Conservation (phyloP, 53 echinoderm and acorn worm genomes). For the Crossaster papposus region DNA sequence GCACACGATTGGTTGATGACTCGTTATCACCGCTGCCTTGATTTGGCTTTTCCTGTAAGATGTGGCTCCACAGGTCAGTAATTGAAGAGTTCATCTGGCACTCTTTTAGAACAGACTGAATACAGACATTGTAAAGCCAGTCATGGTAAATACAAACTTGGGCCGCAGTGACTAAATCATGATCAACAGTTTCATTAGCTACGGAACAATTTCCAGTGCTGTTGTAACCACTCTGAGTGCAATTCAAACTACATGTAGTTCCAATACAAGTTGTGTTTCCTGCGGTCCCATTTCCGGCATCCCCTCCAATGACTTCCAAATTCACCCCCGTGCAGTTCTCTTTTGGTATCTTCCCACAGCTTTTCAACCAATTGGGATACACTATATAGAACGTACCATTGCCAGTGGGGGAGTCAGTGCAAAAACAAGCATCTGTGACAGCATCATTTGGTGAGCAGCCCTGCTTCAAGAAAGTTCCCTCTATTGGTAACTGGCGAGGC, state of each 20-base stretch:
- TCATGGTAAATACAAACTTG: slow-evolving; percentile 23
- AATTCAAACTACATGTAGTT: slow-evolving; percentile 16
- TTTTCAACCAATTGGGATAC: slow-evolving; percentile 46
- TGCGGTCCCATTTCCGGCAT: not conserved
- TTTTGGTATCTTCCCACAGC: slow-evolving; percentile 58
- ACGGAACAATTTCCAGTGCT: slow-evolving; percentile 23
- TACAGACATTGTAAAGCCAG: not conserved
- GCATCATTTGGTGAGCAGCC: slow-evolving; percentile 54
- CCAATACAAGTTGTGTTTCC: slow-evolving; percentile 2
- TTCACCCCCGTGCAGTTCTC: slow-evolving; percentile 62
- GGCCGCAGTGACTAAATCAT: not conserved
- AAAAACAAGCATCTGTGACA: slow-evolving; percentile 60
- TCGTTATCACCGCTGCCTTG: not conserved
- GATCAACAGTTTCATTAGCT: not conserved
- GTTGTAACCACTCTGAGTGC: slow-evolving; percentile 29
- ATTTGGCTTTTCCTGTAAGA: not conserved
- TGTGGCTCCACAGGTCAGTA: slow-evolving; percentile 22
- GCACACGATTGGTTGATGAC: not conserved
- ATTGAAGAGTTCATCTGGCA: slow-evolving; percentile 10
- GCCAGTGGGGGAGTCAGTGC: slow-evolving; percentile 26
- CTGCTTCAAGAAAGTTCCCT: slow-evolving; percentile 66
- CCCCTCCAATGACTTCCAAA: slow-evolving; percentile 19
- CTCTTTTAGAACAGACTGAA: slow-evolving; percentile 11
- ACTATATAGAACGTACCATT: slow-evolving; percentile 57
- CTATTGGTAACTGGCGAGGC: slow-evolving; percentile 61